Conservation (phyloP, 1,140 invertebrate species). For the Eumeta japonica region DNA sequence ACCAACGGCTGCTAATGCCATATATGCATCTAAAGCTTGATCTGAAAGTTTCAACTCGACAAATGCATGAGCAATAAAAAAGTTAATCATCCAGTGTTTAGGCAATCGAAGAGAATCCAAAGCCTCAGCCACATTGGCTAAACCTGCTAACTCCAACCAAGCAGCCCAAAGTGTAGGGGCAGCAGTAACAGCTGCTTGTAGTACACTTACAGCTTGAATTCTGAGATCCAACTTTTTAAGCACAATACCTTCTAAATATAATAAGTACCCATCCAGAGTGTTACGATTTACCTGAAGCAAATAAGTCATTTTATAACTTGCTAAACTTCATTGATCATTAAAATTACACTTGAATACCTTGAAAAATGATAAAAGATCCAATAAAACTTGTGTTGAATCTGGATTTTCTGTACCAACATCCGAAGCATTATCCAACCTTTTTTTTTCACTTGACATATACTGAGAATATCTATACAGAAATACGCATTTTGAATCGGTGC, state of each 20-base stretch:
- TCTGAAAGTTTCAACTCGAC: conserved; percentile 89
- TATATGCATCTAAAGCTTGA: conserved; percentile 83
- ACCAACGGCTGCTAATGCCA: conserved; percentile 71
- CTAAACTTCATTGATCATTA: conserved; percentile 56
- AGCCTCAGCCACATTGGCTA: conserved; percentile 78
- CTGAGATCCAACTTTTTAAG: conserved; percentile 83
- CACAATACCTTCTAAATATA: conserved; percentile 91
- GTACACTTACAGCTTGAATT: conserved; percentile 64
- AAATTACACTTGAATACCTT: conserved; percentile 26
- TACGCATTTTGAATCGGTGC: conserved; percentile 61
- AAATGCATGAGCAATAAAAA: conserved; percentile 89
- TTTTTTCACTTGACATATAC: conserved; percentile 88
- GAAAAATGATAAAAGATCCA: conserved; percentile 47
- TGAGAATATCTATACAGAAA: conserved; percentile 84
- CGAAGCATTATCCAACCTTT: conserved; percentile 79
- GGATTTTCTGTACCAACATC: conserved; percentile 63
- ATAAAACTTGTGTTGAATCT: conserved; percentile 42
- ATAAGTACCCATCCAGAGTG: conserved; percentile 80
- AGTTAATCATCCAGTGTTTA: conserved; percentile 92
- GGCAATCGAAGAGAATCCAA: conserved; percentile 72
- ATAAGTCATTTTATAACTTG: conserved; percentile 56
- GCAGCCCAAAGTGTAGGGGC: conserved; percentile 89
- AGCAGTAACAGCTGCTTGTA: conserved; percentile 74
- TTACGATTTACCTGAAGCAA: conserved; percentile 61
- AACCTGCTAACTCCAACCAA: conserved; percentile 86